Evolutionary conservation across 2,888 invertebrate genomes (phyloP).

Genomic region (Meghimatium bilineatum): DNA sequence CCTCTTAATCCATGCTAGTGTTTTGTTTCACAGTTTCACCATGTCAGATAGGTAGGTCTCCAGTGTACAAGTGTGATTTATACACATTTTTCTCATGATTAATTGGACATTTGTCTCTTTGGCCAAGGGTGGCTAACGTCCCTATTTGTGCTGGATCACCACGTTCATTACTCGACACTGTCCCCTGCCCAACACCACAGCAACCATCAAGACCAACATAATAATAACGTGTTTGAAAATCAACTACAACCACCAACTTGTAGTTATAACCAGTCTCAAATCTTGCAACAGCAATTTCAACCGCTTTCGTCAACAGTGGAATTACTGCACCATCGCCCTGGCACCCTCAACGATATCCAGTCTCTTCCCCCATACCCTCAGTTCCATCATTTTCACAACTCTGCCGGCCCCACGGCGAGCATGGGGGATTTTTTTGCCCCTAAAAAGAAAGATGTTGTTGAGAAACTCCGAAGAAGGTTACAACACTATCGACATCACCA

Average conservation of each 20-base stretch:
- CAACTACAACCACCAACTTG: neutral
- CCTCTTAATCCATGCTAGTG: too few species aligned
- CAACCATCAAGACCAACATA: neutral
- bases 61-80: neutral
- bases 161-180: constrained; percentile 31
- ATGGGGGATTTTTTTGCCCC: constrained; percentile 79
- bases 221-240: neutral
- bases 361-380: constrained; percentile 12
- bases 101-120: neutral
- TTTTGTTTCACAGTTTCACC: too few species aligned
- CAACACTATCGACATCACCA: constrained; percentile 91
- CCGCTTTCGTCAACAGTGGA: constrained; percentile 21
- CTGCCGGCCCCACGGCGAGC: constrained; percentile 55
- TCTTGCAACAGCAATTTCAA: neutral
- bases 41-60: too few species aligned
- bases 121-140: constrained; percentile 16
- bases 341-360: constrained; percentile 18
- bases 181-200: constrained; percentile 35
- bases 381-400: constrained; percentile 19
- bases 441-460: constrained; percentile 84
- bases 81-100: neutral
- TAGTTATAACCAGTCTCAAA: neutral
- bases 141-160: constrained; percentile 39
- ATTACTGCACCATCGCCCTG: constrained; percentile 34
- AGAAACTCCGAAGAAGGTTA: constrained; percentile 86